Percentiles rank a stretch among this genome's conserved stretches.
phyloP scores from a whole-genome alignment of 1,140 invertebrate genomes.

The Lordiphosa collinella region DNA sequence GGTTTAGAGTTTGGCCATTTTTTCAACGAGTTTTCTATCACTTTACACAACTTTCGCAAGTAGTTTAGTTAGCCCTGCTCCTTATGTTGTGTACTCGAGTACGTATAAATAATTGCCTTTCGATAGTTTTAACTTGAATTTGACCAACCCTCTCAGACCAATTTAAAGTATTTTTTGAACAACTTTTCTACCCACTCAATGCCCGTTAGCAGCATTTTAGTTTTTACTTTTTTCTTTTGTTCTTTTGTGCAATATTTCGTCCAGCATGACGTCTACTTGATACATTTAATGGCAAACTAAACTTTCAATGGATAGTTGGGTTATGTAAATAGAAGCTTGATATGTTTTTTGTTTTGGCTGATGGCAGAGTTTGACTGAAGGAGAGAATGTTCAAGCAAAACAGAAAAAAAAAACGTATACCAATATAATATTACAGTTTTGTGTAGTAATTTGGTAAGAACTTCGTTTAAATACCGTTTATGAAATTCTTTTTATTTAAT shows the following conservation, averaged over 20 bases:
- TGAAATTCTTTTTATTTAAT: too few species aligned
- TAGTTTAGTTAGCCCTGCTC: constrained; percentile 6
- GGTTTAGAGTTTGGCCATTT: constrained; percentile 1
- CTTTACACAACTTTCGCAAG: constrained; percentile 10
- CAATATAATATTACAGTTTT: too few species aligned
- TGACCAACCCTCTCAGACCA: constrained; percentile 16
- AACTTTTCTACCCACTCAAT: constrained; percentile 46
- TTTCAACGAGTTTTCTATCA: neutral
- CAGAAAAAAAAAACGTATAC: too few species aligned
- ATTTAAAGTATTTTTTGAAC: constrained; percentile 16
- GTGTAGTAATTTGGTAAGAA: too few species aligned
- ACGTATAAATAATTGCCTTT: constrained; percentile 22
- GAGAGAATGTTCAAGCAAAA: too few species aligned
- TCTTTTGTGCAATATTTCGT: constrained; percentile 1
- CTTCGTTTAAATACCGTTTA: too few species aligned
- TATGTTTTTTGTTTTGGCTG: constrained; percentile 20
- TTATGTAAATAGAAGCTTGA: constrained; percentile 42
- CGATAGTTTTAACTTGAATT: constrained; percentile 24
- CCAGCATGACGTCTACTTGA: constrained; percentile 44
- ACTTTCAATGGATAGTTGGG: constrained; percentile 41
- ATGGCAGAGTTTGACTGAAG: too few species aligned
- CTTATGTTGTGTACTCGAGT: neutral
- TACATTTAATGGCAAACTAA: constrained; percentile 21
- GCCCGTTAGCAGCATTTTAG: constrained; percentile 42
- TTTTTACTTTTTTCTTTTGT: constrained; percentile 19